phyloP scores from a whole-genome alignment of 2,113 vertebrate species.

The Pontoporia blainvillei region DNA sequence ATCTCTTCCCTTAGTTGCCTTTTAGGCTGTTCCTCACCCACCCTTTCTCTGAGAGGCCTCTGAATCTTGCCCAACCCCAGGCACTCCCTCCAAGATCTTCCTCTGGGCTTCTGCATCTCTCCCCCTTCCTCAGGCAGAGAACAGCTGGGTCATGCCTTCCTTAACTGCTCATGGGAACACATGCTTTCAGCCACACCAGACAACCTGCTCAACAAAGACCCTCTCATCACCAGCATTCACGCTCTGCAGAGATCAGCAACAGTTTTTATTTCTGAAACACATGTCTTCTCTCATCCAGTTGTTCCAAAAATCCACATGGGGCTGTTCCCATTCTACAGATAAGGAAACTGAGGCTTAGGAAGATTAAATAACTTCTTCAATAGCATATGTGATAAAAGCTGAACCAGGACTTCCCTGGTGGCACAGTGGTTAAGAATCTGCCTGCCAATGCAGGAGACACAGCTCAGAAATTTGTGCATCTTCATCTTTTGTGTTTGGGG shows the following conservation, averaged over 20 bases:
- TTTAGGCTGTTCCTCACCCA: neutral
- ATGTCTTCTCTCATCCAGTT: neutral
- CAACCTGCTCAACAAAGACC: neutral
- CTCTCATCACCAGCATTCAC: neutral
- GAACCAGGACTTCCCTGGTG: neutral
- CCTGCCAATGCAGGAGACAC: too few species aligned
- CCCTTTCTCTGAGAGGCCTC: neutral
- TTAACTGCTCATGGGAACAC: neutral
- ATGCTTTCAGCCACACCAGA: neutral
- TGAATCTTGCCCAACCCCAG: neutral
- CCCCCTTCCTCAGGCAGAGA: neutral
- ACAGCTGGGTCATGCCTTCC: neutral
- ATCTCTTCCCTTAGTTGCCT: neutral
- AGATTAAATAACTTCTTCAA: neutral
- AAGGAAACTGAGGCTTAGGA: neutral
- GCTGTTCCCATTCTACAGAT: neutral
- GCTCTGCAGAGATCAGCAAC: neutral
- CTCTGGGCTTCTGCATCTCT: neutral
- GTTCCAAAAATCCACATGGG: neutral
- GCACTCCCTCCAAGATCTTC: neutral
- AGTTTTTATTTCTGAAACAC: neutral
- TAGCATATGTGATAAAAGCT: neutral
- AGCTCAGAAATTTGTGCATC: neutral
- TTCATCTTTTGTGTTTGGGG: neutral
- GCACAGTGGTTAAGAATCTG: too few species aligned